Evolutionary conservation across 2,888 invertebrate species (phyloP), one percentile per base, ranked within the genome.

Genomic region (Cristatella mucedo): DNA sequence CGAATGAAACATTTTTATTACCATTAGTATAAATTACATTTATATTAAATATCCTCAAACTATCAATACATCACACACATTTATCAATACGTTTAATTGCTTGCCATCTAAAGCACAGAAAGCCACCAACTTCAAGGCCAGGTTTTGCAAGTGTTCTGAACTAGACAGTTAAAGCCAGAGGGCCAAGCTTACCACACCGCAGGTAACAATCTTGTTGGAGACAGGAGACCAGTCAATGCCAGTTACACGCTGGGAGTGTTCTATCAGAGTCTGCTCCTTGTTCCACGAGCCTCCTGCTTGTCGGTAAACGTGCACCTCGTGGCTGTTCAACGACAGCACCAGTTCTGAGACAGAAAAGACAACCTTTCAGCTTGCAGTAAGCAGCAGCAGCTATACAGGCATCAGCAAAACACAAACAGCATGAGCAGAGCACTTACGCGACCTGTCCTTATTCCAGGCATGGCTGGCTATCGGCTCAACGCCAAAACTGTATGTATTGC

Each of bases 141-240:
- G n/a, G n/a, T n/a, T n/a, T n/a, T n/a, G n/a, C n/a, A n/a, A n/a
- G n/a, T n/a, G n/a, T n/a, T n/a, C n/a, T n/a, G n/a, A n/a, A n/a
- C n/a, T n/a, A n/a, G n/a, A n/a, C n/a, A n/a, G n/a, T n/a, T n/a
- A n/a, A n/a, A n/a, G n/a, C n/a, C n/a, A n/a, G n/a, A n/a, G n/a
- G n/a, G n/a, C n/a, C n/a, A n/a, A 13, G 56, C 68, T 66, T 57
- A 73, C 74, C 5, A 87, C 89, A 1, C 91, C 87, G 68, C 93
- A 95, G 15, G 93, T 93, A 1, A 97, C 95, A 51, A 97, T 89
- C 21, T 89, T 77, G 67, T 99, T 95, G 21, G 89, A 89, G 53
- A 84, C 85, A 1, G 87, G 81, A 1, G 89, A 95, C 97, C 97
- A 99, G 69, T 97, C 97, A 46, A 99, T 87, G 40, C 91, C 89